Evolutionary conservation across 1,140 invertebrate species (phyloP).

Genomic region (Homarus americanus): DNA sequence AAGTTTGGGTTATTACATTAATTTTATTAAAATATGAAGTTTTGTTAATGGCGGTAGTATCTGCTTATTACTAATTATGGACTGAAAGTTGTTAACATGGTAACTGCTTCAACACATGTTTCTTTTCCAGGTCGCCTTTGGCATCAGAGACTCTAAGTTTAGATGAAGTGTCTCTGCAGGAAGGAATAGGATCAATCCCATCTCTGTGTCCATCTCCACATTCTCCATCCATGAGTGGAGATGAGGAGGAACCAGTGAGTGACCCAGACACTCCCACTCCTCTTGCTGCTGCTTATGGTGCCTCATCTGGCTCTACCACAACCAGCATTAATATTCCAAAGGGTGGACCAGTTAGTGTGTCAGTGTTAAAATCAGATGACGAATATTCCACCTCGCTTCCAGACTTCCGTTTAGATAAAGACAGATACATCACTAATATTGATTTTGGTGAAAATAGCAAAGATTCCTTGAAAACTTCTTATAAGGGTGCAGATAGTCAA

Average conservation of each 20-base stretch:
- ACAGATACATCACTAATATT: conserved; percentile 27
- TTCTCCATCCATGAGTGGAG: conserved; percentile 62
- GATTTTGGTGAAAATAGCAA: conserved; percentile 45
- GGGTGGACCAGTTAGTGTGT: conserved; percentile 6
- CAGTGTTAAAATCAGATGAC: conserved; percentile 7
- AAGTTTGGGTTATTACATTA: too few relatives aligned
- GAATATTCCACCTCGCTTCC: conserved; percentile 66
- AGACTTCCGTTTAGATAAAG: conserved; percentile 49
- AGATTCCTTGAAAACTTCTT: background rate
- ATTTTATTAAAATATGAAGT: too few relatives aligned
- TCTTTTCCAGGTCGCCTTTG: conserved; percentile 57
- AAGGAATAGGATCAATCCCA: conserved; percentile 67
- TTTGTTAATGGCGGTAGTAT: too few relatives aligned
- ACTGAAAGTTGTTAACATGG: too few relatives aligned
- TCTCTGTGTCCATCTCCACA: conserved; percentile 67
- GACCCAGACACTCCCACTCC: conserved; percentile 54
- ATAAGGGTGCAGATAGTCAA: conserved; percentile 1
- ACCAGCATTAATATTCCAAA: conserved; percentile 41
- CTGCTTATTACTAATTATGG: too few relatives aligned
- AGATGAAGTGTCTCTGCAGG: conserved; percentile 73
- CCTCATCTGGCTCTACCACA: conserved; percentile 31
- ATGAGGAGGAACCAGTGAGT: conserved; percentile 58
- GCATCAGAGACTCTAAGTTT: conserved; percentile 70
- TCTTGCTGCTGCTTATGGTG: conserved; percentile 34
- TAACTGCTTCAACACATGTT: too few relatives aligned